phyloP scores from a whole-genome alignment of 1,140 invertebrate genomes.

The Myzus persicae region DNA sequence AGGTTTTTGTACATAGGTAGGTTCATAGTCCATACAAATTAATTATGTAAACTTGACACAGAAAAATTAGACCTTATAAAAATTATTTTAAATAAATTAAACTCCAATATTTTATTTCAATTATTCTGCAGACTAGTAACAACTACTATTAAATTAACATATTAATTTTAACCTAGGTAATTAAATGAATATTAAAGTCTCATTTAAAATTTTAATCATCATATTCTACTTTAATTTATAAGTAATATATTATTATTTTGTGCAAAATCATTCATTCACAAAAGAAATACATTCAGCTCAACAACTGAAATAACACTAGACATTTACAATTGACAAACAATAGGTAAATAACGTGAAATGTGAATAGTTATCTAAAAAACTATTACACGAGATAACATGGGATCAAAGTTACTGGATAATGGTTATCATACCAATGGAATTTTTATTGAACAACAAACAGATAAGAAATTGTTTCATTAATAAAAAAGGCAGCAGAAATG shows the following conservation, averaged over 20 bases:
- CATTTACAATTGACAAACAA: background rate
- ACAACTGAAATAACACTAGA: background rate
- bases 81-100: slow-evolving; percentile 15
- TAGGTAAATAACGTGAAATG: background rate
- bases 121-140: background rate
- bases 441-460: slow-evolving; percentile 28
- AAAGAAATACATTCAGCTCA: background rate
- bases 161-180: slow-evolving; percentile 15
- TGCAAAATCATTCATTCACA: background rate
- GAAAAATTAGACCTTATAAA: background rate
- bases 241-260: slow-evolving; percentile 20
- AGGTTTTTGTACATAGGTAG: background rate
- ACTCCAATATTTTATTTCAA: background rate
- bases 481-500: background rate
- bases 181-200: slow-evolving; percentile 1
- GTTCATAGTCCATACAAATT: background rate
- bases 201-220: slow-evolving; percentile 34
- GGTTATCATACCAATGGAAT: slow-evolving; percentile 26
- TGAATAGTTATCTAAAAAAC: slow-evolving; percentile 24
- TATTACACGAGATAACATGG: background rate
- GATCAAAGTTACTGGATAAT: slow-evolving; percentile 54
- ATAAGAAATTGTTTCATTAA: slow-evolving; percentile 34
- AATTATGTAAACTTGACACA: background rate
- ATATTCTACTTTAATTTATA: slow-evolving; percentile 13
- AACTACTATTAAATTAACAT: background rate